These are phyloP conservation scores for Atherinosoma microstoma DNA, from an alignment of 2,797 vertebrate genomes.

Conservation along the genomic window DNA sequence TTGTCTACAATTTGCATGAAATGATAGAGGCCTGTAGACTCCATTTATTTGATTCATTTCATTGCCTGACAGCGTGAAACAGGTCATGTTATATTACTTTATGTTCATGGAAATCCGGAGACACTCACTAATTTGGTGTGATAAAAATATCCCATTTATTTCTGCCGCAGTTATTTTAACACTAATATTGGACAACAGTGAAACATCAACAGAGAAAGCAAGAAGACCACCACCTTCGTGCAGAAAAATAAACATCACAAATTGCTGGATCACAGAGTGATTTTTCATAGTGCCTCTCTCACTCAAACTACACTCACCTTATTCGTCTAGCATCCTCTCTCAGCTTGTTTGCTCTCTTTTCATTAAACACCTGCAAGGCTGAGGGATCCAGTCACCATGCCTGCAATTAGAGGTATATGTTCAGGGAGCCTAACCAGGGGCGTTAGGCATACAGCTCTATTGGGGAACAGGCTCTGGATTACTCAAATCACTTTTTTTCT, in stretches of 20 bases:
- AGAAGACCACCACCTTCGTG: constrained; percentile 16
- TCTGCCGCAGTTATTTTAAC: neutral
- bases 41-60: neutral
- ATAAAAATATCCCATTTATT: neutral
- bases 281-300: constrained; percentile 26
- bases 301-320: constrained; percentile 27
- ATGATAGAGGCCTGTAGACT: neutral
- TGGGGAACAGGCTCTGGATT: no score
- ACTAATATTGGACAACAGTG: neutral
- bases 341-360: constrained; percentile 64
- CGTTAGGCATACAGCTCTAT: no score
- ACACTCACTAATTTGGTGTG: neutral
- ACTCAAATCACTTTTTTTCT: no score
- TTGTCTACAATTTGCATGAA: neutral
- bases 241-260: constrained; percentile 45
- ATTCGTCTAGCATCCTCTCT: constrained; percentile 43
- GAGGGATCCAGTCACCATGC: constrained; percentile 44
- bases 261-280: constrained; percentile 37
- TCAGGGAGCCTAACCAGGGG: constrained; percentile 21
- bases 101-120: neutral
- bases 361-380: constrained; percentile 68
- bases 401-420: constrained; percentile 50
- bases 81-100: neutral
- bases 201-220: neutral
- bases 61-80: neutral